Base-by-base conservation (phyloP, 1,140 invertebrate species). In the Hylaeus volcanicus region DNA sequence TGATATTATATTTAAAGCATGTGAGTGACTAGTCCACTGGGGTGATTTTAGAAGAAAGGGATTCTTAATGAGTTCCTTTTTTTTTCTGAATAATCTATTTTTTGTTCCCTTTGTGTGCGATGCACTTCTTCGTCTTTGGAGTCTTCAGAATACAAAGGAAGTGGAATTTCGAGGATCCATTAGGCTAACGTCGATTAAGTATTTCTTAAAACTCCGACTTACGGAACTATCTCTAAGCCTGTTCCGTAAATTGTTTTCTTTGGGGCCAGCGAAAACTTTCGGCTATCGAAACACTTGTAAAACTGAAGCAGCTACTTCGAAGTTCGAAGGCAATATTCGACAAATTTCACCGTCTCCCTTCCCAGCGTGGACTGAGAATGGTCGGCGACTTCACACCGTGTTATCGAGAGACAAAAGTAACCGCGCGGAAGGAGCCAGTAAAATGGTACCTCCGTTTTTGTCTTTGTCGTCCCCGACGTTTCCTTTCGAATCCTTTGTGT, bases 401-500 rank as follows among this genome's bases (percentile, higher is more conserved):
- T 51, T 64, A 43, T 56, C 39, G 39, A 2, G 26, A 48, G 66
- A 78, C 66, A 55, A 79, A 79, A 72, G 58, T 79, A 79, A 73
- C 56, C 48, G n/a, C 48, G 58, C 15, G 45, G 43, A 43, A 60
- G 68, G 26, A 72, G 15, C 48, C 15, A 60, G 51, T 12, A 48
- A 41, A 73, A 79, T 61, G 45, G 51, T 55, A 5, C 48, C 43
- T 41, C 45, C 48, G 76, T 79, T 73, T 79, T 73, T 79, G 71
- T 26, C 69, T 45, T 37, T 12, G 60, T 51, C 60, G 58, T 70
- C 76, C 26, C 15, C 48, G n/a, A 56, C 69, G n/a, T n/a, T 72
- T 64, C 76, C 69, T 51, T 73, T 79, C 76, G 69, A 64, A 72
- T 71, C 69, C 76, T 79, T 79, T 79, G 60, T 79, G 39, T n/a